Base-by-base conservation (phyloP, 1,140 invertebrate species). In the Ruditapes philippinarum region DNA sequence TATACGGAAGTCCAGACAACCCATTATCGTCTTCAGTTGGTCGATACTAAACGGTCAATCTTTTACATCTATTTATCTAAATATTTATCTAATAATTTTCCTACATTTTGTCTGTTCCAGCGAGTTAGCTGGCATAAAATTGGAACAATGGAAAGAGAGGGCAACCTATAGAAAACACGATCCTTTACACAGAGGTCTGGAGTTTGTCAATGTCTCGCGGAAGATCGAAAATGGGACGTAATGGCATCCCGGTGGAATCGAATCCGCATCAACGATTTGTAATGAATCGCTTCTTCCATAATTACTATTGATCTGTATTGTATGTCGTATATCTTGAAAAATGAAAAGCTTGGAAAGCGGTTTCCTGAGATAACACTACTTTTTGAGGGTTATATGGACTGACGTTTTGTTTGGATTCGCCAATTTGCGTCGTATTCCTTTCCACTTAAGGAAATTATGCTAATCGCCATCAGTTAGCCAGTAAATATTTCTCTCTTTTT, bases 71-170 rank as follows among this genome's bases (percentile, higher is more conserved):
- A 85, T 88, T 90, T 90, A 91, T 90, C 88, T 87, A 90, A 84
- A 90, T 76, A 79, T 90, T 90, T 84, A 91, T 92, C 89, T 90
- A 91, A 92, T 92, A 91, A 91, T 84, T 90, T 90, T 82, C 87
- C 74, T 81, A 84, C 89, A 90, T 83, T 88, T 84, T 89, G 89
- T 91, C 89, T 91, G 89, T 91, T 91, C 86, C 65, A 84, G 74
- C 90, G 86, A 76, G 89, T 92, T 90, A 87, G 89, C 89, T 76
- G 49, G 70, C 70, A 81, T 74, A 86, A 92, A 92, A 92, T 92
- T 92, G 83, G 87, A 78, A 89, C 89, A 92, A 92, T 92, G 84
- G 91, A 92, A 92, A 88, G 89, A 89, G 70, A 81, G 91, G 91
- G 88, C 90, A 89, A 89, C 91, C 87, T 78, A 45, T 36, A 80